Base-by-base conservation (phyloP, 2,113 vertebrate genomes). In the Grallaria varia region DNA sequence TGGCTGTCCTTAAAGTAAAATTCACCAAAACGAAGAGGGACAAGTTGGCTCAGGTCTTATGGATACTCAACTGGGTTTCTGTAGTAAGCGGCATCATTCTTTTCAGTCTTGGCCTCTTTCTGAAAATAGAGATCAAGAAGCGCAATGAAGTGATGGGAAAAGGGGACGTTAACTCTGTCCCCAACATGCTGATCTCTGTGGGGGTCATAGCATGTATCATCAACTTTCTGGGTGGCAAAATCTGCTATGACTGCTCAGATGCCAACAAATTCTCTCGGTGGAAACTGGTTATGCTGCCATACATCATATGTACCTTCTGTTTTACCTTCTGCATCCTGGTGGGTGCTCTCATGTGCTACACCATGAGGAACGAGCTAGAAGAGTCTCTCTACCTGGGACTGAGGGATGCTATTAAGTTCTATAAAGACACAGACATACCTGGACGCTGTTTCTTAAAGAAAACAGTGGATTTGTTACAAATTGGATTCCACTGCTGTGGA, bases 1-100 rank as follows among this genome's bases (percentile, higher is more conserved):
- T 99, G 99, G 98, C 99, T 5, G 98, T 99, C 52, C 97, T 99
- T 80, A 98, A 96, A 97, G 97, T 99, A 82, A 99, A 98, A 90
- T 99, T 99, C 96, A 99, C 98, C 87, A 99, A 98, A 97, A 98
- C 97, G 50, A 98, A 95, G 84, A 96, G 98, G 84, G 98, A 98
- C 96, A 99, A 98, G 89, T 39, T 99, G 92, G 99, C 98, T 91
- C 99, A 99, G 96, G 97, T 98, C 67, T 97, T 99, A 42, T 99
- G 99, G 98, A 98, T 99, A 91, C 97, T 99, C 74, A 99, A 99
- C 97, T 99, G 99, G 98, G 94, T 99, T 88, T 99, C 98, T 3
- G 98, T 99, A 60, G 95, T 98, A 79, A 98, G 98, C 0, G 98
- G 98, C 31, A 92, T 97, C 86, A 95, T 98, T 92, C 97, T 99